Conservation (phyloP, 2,797 vertebrate genomes). For the Carcharodon carcharias region DNA sequence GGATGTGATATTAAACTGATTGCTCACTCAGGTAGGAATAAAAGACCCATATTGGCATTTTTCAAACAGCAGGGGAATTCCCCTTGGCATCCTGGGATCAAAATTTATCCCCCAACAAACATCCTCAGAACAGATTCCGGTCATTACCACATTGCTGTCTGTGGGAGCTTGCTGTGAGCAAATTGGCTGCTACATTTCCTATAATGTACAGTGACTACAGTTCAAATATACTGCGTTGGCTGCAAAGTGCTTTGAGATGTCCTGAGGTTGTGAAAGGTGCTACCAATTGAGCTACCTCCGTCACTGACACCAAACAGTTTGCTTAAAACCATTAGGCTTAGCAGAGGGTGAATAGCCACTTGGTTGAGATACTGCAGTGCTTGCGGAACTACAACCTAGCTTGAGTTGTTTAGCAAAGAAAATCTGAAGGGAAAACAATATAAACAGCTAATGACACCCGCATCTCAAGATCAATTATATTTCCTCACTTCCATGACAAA, state of each 20-base stretch:
- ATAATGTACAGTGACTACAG: background rate
- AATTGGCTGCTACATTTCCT: background rate
- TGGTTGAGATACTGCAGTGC: background rate
- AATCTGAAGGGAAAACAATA: background rate
- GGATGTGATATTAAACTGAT: background rate
- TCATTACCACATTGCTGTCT: background rate
- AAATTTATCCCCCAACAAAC: background rate
- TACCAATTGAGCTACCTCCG: background rate
- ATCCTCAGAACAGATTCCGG: background rate
- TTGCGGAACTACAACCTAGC: background rate
- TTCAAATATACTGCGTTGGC: no score
- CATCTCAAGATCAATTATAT: constrained; percentile 1
- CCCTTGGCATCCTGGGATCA: background rate
- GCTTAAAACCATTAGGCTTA: background rate
- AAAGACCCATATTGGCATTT: background rate
- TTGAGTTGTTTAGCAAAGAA: background rate
- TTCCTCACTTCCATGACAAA: background rate
- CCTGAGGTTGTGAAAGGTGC: background rate
- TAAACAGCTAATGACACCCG: background rate
- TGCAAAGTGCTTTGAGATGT: background rate
- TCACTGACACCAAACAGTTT: background rate
- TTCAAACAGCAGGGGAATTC: background rate
- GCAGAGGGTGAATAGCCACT: background rate
- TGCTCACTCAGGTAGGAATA: background rate
- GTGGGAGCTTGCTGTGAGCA: background rate